Percentiles rank a stretch among this genome's conserved stretches.
Conservation (phyloP, 2,113 vertebrate genomes). For the Gymnarchus niloticus region DNA sequence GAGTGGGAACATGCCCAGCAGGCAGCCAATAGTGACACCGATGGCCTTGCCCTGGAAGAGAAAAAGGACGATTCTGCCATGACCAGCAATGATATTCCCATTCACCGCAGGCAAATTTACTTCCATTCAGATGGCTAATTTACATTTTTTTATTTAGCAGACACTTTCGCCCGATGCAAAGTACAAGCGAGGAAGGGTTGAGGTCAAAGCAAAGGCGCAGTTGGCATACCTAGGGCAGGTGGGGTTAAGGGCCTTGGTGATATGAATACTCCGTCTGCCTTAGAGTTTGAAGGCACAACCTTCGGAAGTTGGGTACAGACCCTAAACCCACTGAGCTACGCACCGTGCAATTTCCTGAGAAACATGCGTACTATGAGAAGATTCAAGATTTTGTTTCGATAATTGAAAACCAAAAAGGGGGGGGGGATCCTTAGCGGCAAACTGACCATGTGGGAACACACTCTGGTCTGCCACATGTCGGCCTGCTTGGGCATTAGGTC, state of each 20-base stretch:
- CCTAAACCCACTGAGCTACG: too few species aligned
- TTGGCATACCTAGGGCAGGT: not conserved
- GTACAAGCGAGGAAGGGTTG: not conserved
- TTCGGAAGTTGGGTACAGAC: too few species aligned
- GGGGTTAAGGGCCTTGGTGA: not conserved
- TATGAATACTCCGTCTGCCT: too few species aligned
- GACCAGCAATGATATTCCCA: not conserved
- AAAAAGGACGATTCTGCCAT: slow-evolving; percentile 20
- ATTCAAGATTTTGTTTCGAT: too few species aligned
- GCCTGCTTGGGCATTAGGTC: slow-evolving; percentile 88
- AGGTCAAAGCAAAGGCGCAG: not conserved
- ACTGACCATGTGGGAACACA: slow-evolving; percentile 86
- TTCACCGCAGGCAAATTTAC: not conserved
- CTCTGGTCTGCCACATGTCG: slow-evolving; percentile 93
- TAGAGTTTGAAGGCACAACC: not conserved
- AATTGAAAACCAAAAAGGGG: too few species aligned
- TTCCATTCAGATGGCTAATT: not conserved
- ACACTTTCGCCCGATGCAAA: not conserved
- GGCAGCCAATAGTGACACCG: slow-evolving; percentile 86
- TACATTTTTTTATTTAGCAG: not conserved
- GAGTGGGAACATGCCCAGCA: slow-evolving; percentile 96
- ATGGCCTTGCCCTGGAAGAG: slow-evolving; percentile 86
- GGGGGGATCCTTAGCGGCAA: not conserved
- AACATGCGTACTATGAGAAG: too few species aligned
- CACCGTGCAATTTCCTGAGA: too few species aligned